Evolutionary conservation across 2,888 invertebrate genomes (phyloP).

Genomic region (Ophion ventricosus): DNA sequence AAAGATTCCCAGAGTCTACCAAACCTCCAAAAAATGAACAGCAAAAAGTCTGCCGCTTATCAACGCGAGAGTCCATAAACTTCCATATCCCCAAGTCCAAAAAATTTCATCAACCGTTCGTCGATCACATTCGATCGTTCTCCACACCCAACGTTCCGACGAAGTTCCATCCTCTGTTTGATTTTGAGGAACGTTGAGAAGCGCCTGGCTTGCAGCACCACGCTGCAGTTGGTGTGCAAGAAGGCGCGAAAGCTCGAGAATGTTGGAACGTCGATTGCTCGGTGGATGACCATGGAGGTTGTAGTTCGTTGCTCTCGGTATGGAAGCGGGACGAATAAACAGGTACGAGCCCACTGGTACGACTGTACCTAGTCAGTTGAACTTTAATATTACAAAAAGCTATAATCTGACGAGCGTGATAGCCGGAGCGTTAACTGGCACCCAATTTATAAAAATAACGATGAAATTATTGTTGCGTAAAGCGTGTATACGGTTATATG

Average conservation of each 20-base stretch:
- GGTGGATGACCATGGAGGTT: conserved; percentile 26
- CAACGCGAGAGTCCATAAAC: background rate
- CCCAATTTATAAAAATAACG: conserved; percentile 84
- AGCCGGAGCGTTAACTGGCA: conserved; percentile 82
- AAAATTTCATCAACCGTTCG: background rate
- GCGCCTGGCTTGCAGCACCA: background rate
- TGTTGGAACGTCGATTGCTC: conserved; percentile 27
- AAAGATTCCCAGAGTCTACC: too few relatives aligned
- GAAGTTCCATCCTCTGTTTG: background rate
- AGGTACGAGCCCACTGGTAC: too few relatives aligned
- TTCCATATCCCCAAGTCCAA: background rate
- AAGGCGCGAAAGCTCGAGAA: background rate
- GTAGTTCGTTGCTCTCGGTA: conserved; percentile 43
- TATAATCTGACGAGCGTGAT: conserved; percentile 79
- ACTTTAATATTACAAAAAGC: conserved; percentile 80
- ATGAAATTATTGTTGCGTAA: conserved; percentile 83
- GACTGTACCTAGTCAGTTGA: conserved; percentile 68
- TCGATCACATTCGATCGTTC: background rate
- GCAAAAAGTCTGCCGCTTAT: background rate
- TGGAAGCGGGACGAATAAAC: too few relatives aligned
- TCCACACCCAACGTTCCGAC: background rate
- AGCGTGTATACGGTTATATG: conserved; percentile 68
- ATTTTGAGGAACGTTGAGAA: background rate
- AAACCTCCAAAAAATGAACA: background rate
- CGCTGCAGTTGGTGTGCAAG: background rate